Conservation (phyloP, 1,140 invertebrate genomes). For the Drosophila mojavensis region DNA sequence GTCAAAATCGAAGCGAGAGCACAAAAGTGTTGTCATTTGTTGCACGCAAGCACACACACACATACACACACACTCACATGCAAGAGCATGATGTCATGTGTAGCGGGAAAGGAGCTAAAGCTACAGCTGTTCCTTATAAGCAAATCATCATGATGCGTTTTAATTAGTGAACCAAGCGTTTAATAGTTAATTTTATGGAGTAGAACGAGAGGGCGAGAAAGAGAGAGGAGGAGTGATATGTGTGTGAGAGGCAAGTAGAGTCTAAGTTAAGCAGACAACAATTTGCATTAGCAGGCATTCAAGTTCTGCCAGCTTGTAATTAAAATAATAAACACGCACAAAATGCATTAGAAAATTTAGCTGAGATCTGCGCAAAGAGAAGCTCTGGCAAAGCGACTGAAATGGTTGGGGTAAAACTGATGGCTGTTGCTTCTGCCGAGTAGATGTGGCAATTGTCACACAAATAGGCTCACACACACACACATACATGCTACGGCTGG, state of each 20-base stretch:
- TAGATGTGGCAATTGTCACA: conserved; percentile 24
- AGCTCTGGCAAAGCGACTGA: background rate
- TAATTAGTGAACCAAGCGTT: conserved; percentile 71
- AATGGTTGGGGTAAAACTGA: background rate
- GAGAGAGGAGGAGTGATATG: no score
- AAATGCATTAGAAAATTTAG: conserved; percentile 75
- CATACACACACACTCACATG: conserved; percentile 22
- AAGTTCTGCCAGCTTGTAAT: conserved; percentile 70
- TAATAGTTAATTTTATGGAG: conserved; percentile 70
- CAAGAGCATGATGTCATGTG: conserved; percentile 43
- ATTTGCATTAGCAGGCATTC: conserved; percentile 66
- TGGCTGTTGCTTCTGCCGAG: background rate
- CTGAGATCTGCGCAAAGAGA: conserved; percentile 36
- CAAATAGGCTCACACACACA: background rate
- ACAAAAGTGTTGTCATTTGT: conserved; percentile 60
- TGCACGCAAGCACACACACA: conserved; percentile 27
- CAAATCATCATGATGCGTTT: conserved; percentile 74
- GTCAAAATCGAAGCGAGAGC: conserved; percentile 48
- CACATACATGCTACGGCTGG: conserved; percentile 8
- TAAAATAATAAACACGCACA: conserved; percentile 82
- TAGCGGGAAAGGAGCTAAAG: conserved; percentile 33
- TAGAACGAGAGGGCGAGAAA: background rate
- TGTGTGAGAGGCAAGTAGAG: background rate
- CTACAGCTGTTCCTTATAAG: conserved; percentile 51
- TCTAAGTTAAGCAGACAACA: conserved; percentile 39